Base-by-base conservation (phyloP, 2,888 invertebrate species). In the Plemyria rubiginata region DNA sequence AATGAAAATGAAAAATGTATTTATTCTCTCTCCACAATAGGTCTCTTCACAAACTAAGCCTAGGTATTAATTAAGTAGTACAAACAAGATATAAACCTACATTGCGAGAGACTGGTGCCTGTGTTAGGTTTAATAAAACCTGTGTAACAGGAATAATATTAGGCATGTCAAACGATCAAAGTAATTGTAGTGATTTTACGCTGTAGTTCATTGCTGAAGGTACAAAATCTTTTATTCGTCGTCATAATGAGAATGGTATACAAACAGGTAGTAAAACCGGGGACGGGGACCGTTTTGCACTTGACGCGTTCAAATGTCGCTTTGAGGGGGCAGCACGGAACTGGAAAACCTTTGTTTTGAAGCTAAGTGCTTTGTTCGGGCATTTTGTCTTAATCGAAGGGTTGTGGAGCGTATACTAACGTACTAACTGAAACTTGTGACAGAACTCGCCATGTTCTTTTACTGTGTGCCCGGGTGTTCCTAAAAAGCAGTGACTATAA, bases 271-370 rank as follows among this genome's bases (percentile, higher is more conserved):
- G 61, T 60, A 58, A 60, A 62, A 46, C 40, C 36, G 45, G 54
- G 58, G 59, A 36, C 50, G 51, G 32, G 60, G 29, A 58, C 65
- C 62, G 57, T 66, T 68, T 64, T 59, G 57, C 63, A 62, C 66
- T 65, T 57, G 68, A 65, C 66, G 53, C 63, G 56, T 43, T 56
- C 60, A 60, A 55, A 58, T 58, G 66, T 71, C 40, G 50, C 40
- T 45, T 56, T 49, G 48, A 52, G 41, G 46, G 49, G 60, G 45
- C 36, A 43, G 38, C 46, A 38, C 32, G 51, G 40, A 65, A 59
- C 63, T 52, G 48, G 32, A 66, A 67, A 60, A 62, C 62, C 54
- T 62, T 67, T 66, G 65, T 68, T 63, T 66, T 58, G 62, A 55
- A 55, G 67, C 65, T 65, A 52, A 65, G 49, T 61, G 50, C 57